Evolutionary conservation across 2,888 invertebrate species (phyloP).

Genomic region (Dicranocentrus wangi): DNA sequence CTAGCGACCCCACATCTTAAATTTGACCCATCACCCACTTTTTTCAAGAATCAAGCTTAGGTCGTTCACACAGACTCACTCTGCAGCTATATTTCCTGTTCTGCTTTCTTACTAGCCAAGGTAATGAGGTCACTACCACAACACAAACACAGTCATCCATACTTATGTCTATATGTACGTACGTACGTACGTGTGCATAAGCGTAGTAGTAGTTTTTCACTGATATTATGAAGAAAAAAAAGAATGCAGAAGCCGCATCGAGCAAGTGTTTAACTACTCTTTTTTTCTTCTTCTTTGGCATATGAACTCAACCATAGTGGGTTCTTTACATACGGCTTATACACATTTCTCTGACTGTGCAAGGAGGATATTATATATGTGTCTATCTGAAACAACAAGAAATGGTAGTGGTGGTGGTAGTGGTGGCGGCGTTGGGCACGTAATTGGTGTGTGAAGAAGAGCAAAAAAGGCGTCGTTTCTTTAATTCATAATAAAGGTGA

Average conservation of each 20-base stretch:
- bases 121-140: constrained; percentile 68
- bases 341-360: background rate
- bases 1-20: constrained; percentile 71
- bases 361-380: background rate
- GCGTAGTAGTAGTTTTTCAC: constrained; percentile 31
- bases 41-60: constrained; percentile 65
- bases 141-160: constrained; percentile 39
- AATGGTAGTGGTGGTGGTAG: background rate
- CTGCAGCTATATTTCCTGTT: constrained; percentile 69
- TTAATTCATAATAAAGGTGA: constrained; percentile 30
- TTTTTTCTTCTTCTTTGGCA: constrained; percentile 31
- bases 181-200: background rate
- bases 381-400: background rate
- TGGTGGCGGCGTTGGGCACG: constrained; percentile 27
- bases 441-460: constrained; percentile 62
- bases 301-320: constrained; percentile 29
- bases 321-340: constrained; percentile 32
- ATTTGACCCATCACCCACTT: constrained; percentile 73
- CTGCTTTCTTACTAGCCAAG: constrained; percentile 69
- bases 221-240: no score
- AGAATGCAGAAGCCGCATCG: constrained; percentile 54
- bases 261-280: constrained; percentile 37
- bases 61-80: constrained; percentile 70
- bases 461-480: constrained; percentile 52
- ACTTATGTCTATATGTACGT: background rate